Conservation (phyloP, 2,113 vertebrate genomes). For the Capra hircus region DNA sequence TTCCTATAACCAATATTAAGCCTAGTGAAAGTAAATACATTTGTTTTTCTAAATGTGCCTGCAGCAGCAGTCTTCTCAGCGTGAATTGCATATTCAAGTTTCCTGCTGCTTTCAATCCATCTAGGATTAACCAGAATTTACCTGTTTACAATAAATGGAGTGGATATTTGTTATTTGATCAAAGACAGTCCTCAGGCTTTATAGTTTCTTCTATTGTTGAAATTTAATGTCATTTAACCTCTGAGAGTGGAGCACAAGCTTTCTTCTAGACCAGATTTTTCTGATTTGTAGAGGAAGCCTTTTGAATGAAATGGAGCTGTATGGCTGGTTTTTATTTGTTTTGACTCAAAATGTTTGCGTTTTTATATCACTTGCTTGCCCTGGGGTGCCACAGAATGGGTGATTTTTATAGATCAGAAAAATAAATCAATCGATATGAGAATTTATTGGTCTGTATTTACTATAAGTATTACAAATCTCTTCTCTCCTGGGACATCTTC, state of each 20-base stretch:
- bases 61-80: background rate
- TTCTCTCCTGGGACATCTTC: background rate
- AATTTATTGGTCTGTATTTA: slow-evolving; percentile 34
- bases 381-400: background rate
- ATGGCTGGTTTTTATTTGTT: slow-evolving; percentile 51
- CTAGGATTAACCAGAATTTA: slow-evolving; percentile 41
- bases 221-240: slow-evolving; percentile 54
- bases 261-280: slow-evolving; percentile 14
- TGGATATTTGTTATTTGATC: slow-evolving; percentile 37
- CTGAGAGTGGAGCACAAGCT: background rate
- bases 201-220: slow-evolving; percentile 1
- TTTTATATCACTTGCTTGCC: slow-evolving; percentile 39
- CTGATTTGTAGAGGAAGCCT: slow-evolving; percentile 41
- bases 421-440: slow-evolving; percentile 47
- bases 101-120: slow-evolving; percentile 27
- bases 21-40: background rate
- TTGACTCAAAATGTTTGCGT: slow-evolving; percentile 48
- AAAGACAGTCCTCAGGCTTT: slow-evolving; percentile 14
- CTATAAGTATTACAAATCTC: slow-evolving; percentile 21
- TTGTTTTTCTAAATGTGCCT: background rate
- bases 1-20: background rate
- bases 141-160: slow-evolving; percentile 19
- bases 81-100: slow-evolving; percentile 27
- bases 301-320: slow-evolving; percentile 27
- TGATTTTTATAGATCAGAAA: slow-evolving; percentile 43